Percentiles rank a stretch among this genome's conserved stretches.
Evolutionary conservation across 2,888 invertebrate genomes (phyloP).

Genomic region (Harmothoe impar): DNA sequence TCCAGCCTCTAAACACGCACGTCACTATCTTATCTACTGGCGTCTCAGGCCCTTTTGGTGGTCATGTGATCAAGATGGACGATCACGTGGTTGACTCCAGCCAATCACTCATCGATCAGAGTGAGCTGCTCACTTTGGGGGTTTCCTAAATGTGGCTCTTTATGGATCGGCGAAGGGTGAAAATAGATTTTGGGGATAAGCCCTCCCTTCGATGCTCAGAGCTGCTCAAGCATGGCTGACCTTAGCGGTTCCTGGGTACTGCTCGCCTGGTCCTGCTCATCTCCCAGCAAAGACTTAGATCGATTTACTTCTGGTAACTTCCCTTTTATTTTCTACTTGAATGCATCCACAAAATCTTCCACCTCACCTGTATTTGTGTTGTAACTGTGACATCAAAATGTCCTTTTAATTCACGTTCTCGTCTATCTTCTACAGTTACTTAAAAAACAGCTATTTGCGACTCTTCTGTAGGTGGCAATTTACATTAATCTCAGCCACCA

Average conservation of each 20-base stretch:
- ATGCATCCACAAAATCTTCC: too few species aligned
- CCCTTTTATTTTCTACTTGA: too few species aligned
- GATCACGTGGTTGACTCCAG: conserved; percentile 39
- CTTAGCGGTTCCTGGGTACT: background rate
- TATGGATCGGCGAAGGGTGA: background rate
- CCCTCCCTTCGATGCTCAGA: background rate
- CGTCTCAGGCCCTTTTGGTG: background rate
- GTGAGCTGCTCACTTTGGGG: background rate
- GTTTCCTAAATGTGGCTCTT: background rate
- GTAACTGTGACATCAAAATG: too few species aligned
- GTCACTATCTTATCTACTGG: background rate
- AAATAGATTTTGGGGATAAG: background rate
- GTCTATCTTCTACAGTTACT: too few species aligned
- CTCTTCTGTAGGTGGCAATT: too few species aligned
- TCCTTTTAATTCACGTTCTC: too few species aligned
- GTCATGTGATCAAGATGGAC: conserved; percentile 39
- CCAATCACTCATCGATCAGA: conserved; percentile 20
- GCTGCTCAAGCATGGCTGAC: background rate
- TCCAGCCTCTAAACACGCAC: background rate
- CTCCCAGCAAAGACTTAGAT: background rate
- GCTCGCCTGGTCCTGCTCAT: background rate
- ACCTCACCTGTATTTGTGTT: too few species aligned
- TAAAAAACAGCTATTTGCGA: too few species aligned
- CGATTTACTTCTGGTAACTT: too few species aligned
- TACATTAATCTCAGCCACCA: too few species aligned